Conservation (phyloP, 2,888 invertebrate species). For the Eupithecia pulchellata region DNA sequence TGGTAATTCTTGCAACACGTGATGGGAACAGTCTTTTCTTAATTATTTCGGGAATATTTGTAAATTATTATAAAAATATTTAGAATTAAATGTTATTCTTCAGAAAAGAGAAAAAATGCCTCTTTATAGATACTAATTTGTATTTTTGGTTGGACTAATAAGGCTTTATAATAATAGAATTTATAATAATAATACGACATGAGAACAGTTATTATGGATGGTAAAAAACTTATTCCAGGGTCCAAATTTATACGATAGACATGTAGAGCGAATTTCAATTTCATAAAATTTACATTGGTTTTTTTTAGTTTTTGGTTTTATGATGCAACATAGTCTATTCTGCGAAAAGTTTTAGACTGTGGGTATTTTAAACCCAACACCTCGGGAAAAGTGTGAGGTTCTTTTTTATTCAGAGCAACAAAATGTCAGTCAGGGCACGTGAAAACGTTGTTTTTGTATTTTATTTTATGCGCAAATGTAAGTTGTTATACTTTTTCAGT, state of each 20-base stretch:
- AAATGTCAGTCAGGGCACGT: slow-evolving; percentile 35
- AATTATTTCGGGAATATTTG: too few species aligned
- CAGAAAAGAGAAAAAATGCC: too few species aligned
- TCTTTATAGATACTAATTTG: not conserved
- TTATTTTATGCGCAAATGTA: slow-evolving; percentile 24
- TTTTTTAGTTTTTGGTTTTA: not conserved
- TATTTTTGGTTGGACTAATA: not conserved
- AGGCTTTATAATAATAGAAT: not conserved
- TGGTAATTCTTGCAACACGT: too few species aligned
- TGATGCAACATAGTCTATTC: not conserved
- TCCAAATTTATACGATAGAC: too few species aligned
- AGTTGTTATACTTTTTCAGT: slow-evolving; percentile 24
- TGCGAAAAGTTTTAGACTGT: not conserved
- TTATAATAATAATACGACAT: too few species aligned
- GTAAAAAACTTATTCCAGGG: too few species aligned
- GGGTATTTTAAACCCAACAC: slow-evolving; percentile 36
- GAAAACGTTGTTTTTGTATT: slow-evolving; percentile 28
- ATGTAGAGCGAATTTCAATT: too few species aligned
- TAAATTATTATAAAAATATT: too few species aligned
- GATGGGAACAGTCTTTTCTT: too few species aligned
- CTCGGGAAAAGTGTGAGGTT: slow-evolving; percentile 35
- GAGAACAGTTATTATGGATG: too few species aligned
- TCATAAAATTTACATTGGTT: too few species aligned
- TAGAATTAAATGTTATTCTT: too few species aligned
- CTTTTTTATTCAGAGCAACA: slow-evolving; percentile 28